Percentiles rank a stretch among this genome's conserved stretches.
These are phyloP conservation scores for Hystrix cristata DNA, from an alignment of 2,113 vertebrate genomes.

Conservation along the genomic window DNA sequence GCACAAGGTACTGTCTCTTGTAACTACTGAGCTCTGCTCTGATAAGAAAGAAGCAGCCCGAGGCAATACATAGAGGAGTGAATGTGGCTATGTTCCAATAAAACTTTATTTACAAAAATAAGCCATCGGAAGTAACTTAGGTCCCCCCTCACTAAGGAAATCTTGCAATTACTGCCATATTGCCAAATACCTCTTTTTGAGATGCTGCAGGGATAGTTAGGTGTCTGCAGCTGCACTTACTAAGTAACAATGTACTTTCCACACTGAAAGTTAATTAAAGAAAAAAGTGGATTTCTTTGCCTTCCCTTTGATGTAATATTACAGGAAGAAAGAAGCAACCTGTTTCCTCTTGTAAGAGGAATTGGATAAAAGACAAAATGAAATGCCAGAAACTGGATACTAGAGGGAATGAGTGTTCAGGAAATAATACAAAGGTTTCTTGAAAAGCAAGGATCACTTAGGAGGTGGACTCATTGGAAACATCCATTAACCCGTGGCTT, in stretches of 20 bases:
- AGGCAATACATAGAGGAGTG: not conserved
- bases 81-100: conserved; percentile 26
- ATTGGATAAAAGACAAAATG: conserved; percentile 76
- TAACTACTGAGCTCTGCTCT: not conserved
- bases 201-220: conserved; percentile 27
- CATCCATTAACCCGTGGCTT: conserved; percentile 66
- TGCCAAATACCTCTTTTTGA: conserved; percentile 43
- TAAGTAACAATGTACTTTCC: conserved; percentile 36
- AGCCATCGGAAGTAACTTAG: not conserved
- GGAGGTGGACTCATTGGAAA: conserved; percentile 80
- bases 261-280: conserved; percentile 66
- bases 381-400: conserved; percentile 79
- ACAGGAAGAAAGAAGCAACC: conserved; percentile 66
- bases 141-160: not conserved
- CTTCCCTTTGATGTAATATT: conserved; percentile 76
- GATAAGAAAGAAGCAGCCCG: not conserved
- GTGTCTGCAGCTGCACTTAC: not conserved
- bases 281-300: conserved; percentile 73
- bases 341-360: conserved; percentile 72
- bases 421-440: conserved; percentile 76
- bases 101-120: conserved; percentile 65
- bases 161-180: conserved; percentile 26
- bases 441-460: conserved; percentile 74
- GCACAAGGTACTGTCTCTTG: not conserved
- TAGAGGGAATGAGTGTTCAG: conserved; percentile 67